Evolutionary conservation across 2,797 vertebrate species (phyloP), one percentile per base, ranked within the genome.

Genomic region (Crypturellus tataupa): DNA sequence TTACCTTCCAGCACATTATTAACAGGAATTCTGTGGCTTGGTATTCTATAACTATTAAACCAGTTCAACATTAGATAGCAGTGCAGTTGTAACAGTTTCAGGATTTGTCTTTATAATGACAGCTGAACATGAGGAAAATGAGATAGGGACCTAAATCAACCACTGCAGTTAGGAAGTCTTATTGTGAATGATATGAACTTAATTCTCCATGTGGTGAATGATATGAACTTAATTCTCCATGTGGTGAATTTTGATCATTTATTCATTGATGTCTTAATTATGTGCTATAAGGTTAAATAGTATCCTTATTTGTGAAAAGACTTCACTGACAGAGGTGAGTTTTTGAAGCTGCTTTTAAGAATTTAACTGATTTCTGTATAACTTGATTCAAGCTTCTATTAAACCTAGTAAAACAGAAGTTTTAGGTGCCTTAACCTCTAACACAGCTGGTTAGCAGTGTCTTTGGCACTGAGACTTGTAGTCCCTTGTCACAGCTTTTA

Each of bases 1-100:
- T 93, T 80, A 83, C 40, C 72, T 93, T 92, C 83, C 64, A 90
- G 53, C 60, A 65, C 10, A 2, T 70, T 60, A 56, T 71, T 77
- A 91, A 76, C 21, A 39, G 39, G 49, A 40, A 31, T 42, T 55
- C 44, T 68, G 58, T 62, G 8, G 46, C 64, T 87, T 65, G 33
- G 21, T 39, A 16, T 79, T 92, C 42, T 75, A 58, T 92, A 72
- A 62, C 25, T 89, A 18, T 78, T 94, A 90, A 93, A 85, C 49
- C 76, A 92, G 23, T 47, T 93, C 81, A 88, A 86, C 78, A 60
- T 42, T 71, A 71, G 69, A 77, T 93, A 73, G 49, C 16, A 13
- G 58, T 82, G 55, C 7, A 60, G 6, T 18, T 65, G 29, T 53
- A 55, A 55, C 7, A 60, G 7, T 21, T 70, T 78, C 35, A 60